Base-by-base conservation (phyloP, 2,888 invertebrate genomes). In the Lithosia quadra region DNA sequence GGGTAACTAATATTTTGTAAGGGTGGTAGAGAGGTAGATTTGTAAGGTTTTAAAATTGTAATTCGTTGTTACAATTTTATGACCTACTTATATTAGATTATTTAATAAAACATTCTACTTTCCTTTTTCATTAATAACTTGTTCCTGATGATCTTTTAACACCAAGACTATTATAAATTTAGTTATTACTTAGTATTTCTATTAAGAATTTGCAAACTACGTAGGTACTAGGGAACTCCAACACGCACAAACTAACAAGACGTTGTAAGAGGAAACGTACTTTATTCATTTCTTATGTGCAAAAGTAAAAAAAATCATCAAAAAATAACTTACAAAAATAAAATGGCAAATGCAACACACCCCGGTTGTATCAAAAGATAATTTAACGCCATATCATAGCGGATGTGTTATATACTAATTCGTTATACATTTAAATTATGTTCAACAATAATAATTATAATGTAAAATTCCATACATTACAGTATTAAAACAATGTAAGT, bases 381-480 rank as follows among this genome's bases (percentile, higher is more conserved):
- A 94, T 94, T 94, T 94, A 91, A 92, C 93, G 93, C 92, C 85
- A 86, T 88, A 92, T 91, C 91, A 86, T 87, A 83, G 83, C 86
- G 86, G 84, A 85, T 88, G 86, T 86, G 80, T 81, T 76, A 76
- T 83, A 86, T 89, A n/a, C n/a, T n/a, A 88, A 91, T 92, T 86
- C 86, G 84, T 88, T 88, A 78, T 67, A 80, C 80, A 80, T 78
- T 80, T 81, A 86, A 85, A 88, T 86, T 18, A 88, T 86, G 80
- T 84, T 80, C 86, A 84, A 82, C 78, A 79, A n/a, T n/a, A n/a
- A n/a, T n/a, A n/a, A n/a, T n/a, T 76, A 85, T 87, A 79, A 72
- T 90, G 88, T 88, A 89, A 89, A 88, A 88, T 90, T 73, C 78
- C 79, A 83, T 77, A 78, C 84, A 82, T 87, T 86, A 85, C 79